Conservation (phyloP, 2,797 vertebrate genomes). For the Enteromius trimaculatus region DNA sequence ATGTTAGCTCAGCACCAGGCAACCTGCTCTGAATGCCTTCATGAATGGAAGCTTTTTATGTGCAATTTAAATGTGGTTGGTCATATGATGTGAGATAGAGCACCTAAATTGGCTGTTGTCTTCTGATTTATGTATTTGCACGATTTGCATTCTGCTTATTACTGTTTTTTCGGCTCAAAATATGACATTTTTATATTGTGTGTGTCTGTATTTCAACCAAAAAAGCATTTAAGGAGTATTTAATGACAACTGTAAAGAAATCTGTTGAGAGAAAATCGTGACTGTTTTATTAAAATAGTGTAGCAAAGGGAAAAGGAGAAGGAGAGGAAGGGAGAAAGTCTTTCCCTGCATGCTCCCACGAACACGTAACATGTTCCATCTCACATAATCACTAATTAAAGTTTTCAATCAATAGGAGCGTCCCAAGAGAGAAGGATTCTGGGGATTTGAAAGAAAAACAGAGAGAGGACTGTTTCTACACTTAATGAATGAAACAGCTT, state of each 20-base stretch:
- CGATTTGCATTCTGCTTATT: neutral
- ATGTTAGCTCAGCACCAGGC: slow-evolving; percentile 63
- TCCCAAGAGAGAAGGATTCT: slow-evolving; percentile 63
- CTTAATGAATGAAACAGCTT: slow-evolving; percentile 55
- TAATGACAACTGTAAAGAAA: neutral
- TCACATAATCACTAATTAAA: slow-evolving; percentile 71
- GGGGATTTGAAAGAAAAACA: slow-evolving; percentile 40
- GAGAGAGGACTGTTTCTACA: slow-evolving; percentile 59
- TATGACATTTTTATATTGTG: neutral
- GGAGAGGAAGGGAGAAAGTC: slow-evolving; percentile 12
- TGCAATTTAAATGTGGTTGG: slow-evolving; percentile 42
- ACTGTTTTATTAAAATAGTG: neutral
- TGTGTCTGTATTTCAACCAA: neutral
- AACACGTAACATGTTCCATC: slow-evolving; percentile 61
- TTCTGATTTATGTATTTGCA: slow-evolving; percentile 15
- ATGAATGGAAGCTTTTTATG: slow-evolving; percentile 40
- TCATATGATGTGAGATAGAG: slow-evolving; percentile 31
- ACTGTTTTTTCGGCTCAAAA: neutral
- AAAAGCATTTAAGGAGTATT: neutral
- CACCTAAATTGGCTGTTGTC: slow-evolving; percentile 19
- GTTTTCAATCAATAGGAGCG: slow-evolving; percentile 76
- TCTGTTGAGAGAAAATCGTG: neutral
- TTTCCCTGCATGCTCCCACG: neutral
- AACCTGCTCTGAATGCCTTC: slow-evolving; percentile 54
- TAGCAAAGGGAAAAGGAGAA: neutral